Percentiles rank a stretch among this genome's conserved stretches.
phyloP scores from a whole-genome alignment of 2,113 vertebrate species.

The Amazona guildingii region DNA sequence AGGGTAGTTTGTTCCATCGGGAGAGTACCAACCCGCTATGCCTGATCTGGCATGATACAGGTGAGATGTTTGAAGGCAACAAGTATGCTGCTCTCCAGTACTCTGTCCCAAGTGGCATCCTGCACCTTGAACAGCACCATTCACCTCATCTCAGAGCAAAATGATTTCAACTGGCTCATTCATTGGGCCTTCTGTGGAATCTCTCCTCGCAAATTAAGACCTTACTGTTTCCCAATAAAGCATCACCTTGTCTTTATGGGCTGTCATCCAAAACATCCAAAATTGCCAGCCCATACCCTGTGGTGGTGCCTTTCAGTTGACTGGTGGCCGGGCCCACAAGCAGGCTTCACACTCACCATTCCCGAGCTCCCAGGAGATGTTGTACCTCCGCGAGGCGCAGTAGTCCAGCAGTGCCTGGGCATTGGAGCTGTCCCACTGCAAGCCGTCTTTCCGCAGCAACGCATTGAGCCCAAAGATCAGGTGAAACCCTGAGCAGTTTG shows the following conservation, averaged over 20 bases:
- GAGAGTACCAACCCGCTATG: neutral
- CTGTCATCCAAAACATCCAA: neutral
- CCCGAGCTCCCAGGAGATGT: constrained; percentile 93
- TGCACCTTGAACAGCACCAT: fast-evolving
- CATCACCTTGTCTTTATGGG: neutral
- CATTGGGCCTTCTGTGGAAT: neutral
- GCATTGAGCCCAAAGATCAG: constrained; percentile 95
- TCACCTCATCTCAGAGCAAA: neutral
- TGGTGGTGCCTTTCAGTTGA: neutral
- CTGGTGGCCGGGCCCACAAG: fast-evolving
- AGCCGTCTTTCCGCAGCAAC: constrained; percentile 77
- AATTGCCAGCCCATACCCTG: neutral
- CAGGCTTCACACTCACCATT: constrained; percentile 78
- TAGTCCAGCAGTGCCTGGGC: constrained; percentile 83
- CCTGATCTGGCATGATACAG: fast-evolving
- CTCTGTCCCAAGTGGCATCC: neutral
- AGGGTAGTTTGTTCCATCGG: fast-evolving
- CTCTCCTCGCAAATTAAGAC: neutral
- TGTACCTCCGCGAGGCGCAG: constrained; percentile 79
- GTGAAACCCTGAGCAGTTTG: constrained; percentile 83
- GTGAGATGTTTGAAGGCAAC: neutral
- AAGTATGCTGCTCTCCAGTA: fast-evolving
- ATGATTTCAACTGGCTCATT: neutral
- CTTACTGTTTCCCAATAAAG: neutral
- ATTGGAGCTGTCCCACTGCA: constrained; percentile 87